Evolutionary conservation across 2,888 invertebrate genomes (phyloP).

Genomic region (Clusia tigrina): DNA sequence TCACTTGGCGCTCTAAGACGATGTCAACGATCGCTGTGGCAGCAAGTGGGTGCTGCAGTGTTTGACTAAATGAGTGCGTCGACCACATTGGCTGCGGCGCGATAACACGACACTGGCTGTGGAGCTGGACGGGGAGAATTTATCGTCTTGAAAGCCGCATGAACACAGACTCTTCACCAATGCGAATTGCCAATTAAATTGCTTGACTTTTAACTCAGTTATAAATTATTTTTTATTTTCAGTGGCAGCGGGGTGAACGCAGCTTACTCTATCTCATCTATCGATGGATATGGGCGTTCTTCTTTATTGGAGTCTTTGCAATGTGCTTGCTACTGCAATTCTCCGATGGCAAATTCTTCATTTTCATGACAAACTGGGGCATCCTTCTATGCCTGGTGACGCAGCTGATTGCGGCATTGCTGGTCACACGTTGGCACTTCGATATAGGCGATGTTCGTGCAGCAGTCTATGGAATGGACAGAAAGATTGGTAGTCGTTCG

Average conservation of each 20-base stretch:
- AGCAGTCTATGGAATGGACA: constrained; percentile 37
- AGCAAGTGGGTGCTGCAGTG: no score
- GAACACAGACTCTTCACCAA: neutral
- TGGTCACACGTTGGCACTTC: constrained; percentile 60
- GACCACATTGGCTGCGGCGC: neutral
- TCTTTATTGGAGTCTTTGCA: constrained; percentile 52
- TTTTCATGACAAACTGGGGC: constrained; percentile 64
- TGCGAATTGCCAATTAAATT: neutral
- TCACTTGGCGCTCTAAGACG: no score
- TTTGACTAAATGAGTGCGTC: no score
- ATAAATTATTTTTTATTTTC: constrained; percentile 22
- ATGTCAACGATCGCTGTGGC: no score
- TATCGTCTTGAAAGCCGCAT: neutral
- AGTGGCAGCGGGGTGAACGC: constrained; percentile 61
- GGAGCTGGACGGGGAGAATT: neutral
- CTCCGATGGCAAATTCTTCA: constrained; percentile 57
- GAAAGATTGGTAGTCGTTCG: constrained; percentile 38
- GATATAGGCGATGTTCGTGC: constrained; percentile 47
- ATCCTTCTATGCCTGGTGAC: constrained; percentile 55
- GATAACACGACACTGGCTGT: neutral
- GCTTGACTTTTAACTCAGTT: no score
- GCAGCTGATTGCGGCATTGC: constrained; percentile 54
- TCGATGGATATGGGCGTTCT: constrained; percentile 58
- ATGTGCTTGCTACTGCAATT: constrained; percentile 49
- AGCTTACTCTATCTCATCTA: constrained; percentile 55